Evolutionary conservation across 30 jellyfish, hydroid and myxozoan genomes (phyloP), one percentile per base, ranked within the genome.

Genomic region (Pelagia noctiluca): DNA sequence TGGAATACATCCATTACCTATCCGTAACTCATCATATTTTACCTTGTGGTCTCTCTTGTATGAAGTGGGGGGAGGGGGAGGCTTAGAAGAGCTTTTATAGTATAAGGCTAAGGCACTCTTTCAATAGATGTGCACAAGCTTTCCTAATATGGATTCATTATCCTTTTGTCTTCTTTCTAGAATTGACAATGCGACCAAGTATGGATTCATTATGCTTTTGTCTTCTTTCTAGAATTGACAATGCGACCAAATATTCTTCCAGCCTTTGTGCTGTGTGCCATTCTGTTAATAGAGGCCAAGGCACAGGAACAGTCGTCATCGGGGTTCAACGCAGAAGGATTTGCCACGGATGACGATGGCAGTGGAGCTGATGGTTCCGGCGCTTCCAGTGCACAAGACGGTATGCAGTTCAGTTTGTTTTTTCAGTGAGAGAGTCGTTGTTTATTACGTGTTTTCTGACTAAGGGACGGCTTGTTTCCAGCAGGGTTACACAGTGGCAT

Each of bases 351-450:
- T n/a, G 92, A 83, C 1, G 92, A 82, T 69, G 86, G 74, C 18
- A 61, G 82, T 79, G 82, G 49, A 24, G 50, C 35, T 25, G 92
- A 82, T 12, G 92, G 92, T 22, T 82, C 92, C 8, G 92, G 92
- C 42, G n/a, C n/a, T n/a, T 25, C 70, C 28, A 57, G 42, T 16
- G 86, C 80, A 5, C 72, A 82, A 38, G 85, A 68, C 25, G 92
- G 92, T 82, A 50, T 33, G 82, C 13, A 47, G 24, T 71, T n/a
- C n/a, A n/a, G n/a, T n/a, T n/a, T n/a, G n/a, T n/a, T n/a, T n/a
- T n/a, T n/a, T n/a, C n/a, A n/a, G n/a, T n/a, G n/a, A n/a, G n/a
- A n/a, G n/a, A n/a, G n/a, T n/a, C n/a, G n/a, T n/a, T n/a, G n/a
- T n/a, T n/a, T n/a, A n/a, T n/a, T n/a, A n/a, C n/a, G n/a, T n/a